Evolutionary conservation across 2,113 vertebrate species (phyloP).

Genomic region (Chrysochloris asiatica): DNA sequence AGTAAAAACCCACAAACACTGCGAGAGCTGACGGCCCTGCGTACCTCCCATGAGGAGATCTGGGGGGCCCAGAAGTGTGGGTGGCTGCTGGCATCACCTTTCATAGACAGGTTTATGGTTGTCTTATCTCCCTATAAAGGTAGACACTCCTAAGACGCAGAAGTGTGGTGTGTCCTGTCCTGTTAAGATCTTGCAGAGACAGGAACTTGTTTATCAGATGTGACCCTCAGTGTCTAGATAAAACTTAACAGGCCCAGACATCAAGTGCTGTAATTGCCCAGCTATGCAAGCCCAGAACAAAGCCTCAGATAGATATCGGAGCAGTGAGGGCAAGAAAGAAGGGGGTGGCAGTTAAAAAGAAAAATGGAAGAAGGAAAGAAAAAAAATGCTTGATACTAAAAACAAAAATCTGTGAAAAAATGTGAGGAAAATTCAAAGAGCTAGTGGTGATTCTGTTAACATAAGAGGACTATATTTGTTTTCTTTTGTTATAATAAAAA

Average conservation of each 20-base stretch:
- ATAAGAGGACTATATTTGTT: no score
- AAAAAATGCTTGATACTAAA: no score
- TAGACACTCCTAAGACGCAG: not conserved
- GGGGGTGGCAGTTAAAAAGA: no score
- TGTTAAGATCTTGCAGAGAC: not conserved
- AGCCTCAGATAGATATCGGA: not conserved
- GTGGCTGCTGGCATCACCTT: not conserved
- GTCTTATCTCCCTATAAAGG: not conserved
- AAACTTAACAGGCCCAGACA: not conserved
- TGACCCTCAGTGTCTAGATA: not conserved
- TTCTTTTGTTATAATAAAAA: no score
- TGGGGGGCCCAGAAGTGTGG: not conserved
- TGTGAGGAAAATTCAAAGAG: no score
- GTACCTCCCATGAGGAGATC: not conserved
- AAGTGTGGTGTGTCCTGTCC: not conserved
- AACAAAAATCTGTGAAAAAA: no score
- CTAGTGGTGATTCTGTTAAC: no score
- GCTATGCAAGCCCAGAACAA: not conserved
- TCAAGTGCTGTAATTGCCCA: not conserved
- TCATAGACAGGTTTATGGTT: no score
- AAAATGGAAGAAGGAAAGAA: no score
- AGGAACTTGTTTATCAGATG: not conserved
- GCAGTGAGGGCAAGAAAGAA: not conserved
- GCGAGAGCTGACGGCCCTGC: not conserved
- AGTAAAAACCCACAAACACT: not conserved